Conservation (phyloP, 1,140 invertebrate genomes). For the Neodiprion pinetum region DNA sequence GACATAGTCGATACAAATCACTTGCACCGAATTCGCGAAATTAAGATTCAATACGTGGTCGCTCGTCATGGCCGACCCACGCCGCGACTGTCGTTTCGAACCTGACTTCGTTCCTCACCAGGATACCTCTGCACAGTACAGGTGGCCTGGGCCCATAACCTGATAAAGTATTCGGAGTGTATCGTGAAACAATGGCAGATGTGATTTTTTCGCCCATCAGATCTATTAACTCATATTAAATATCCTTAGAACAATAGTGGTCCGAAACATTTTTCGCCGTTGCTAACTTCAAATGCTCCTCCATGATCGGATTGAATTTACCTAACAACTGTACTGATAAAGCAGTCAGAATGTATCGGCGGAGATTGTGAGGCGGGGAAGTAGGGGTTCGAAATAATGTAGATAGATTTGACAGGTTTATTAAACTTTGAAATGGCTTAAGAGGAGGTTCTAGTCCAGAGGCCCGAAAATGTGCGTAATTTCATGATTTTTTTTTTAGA, state of each 20-base stretch:
- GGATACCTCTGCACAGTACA: neutral
- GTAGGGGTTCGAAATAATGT: neutral
- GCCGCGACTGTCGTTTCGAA: neutral
- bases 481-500: too few species aligned
- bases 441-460: too few species aligned
- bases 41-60: neutral
- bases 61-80: neutral
- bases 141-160: neutral
- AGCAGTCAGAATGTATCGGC: neutral
- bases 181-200: slow-evolving; percentile 16
- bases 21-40: neutral
- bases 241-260: slow-evolving; percentile 24
- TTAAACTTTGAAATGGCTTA: neutral
- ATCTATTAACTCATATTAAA: slow-evolving; percentile 28
- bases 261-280: slow-evolving; percentile 14
- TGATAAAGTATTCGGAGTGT: neutral
- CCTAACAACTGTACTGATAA: slow-evolving; percentile 19
- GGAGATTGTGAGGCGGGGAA: neutral
- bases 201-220: slow-evolving; percentile 21
- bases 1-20: neutral
- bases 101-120: neutral
- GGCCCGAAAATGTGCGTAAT: too few species aligned
- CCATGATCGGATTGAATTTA: slow-evolving; percentile 27
- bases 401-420: neutral
- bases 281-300: slow-evolving; percentile 20